These are phyloP conservation scores for Podarcis lilfordi DNA, from an alignment of 2,797 vertebrate species.

Conservation along the genomic window DNA sequence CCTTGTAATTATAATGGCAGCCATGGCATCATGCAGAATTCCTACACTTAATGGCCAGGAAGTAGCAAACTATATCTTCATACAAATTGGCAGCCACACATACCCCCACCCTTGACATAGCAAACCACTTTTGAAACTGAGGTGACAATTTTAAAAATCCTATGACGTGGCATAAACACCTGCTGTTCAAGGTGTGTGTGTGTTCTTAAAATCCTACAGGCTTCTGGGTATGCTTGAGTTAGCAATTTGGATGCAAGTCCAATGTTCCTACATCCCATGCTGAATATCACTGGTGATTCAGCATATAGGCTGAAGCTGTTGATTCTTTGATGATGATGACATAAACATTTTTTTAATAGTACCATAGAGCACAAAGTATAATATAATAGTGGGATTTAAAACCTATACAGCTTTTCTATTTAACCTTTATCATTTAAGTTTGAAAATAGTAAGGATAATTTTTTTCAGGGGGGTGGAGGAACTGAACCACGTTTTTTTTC, in stretches of 20 bases:
- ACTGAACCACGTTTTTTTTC: background rate
- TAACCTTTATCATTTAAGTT: constrained; percentile 37
- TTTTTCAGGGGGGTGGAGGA: too few relatives aligned
- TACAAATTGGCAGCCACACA: background rate
- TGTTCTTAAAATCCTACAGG: background rate
- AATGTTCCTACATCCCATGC: background rate
- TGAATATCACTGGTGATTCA: background rate
- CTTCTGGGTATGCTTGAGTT: background rate
- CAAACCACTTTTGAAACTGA: background rate
- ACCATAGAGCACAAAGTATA: constrained; percentile 36
- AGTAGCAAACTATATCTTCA: background rate
- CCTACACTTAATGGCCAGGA: constrained; percentile 11
- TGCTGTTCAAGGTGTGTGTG: background rate
- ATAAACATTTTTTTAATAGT: constrained; percentile 35
- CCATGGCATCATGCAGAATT: background rate
- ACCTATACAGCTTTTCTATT: constrained; percentile 9
- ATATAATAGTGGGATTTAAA: constrained; percentile 34
- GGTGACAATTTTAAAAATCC: background rate
- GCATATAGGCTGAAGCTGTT: background rate
- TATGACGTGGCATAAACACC: background rate
- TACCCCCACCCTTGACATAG: background rate
- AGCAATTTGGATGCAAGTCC: background rate
- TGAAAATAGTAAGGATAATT: constrained; percentile 39
- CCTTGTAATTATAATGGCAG: background rate
- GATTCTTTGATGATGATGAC: constrained; percentile 20